phyloP scores from a whole-genome alignment of 2,888 invertebrate genomes.

The Phlogophora meticulosa region DNA sequence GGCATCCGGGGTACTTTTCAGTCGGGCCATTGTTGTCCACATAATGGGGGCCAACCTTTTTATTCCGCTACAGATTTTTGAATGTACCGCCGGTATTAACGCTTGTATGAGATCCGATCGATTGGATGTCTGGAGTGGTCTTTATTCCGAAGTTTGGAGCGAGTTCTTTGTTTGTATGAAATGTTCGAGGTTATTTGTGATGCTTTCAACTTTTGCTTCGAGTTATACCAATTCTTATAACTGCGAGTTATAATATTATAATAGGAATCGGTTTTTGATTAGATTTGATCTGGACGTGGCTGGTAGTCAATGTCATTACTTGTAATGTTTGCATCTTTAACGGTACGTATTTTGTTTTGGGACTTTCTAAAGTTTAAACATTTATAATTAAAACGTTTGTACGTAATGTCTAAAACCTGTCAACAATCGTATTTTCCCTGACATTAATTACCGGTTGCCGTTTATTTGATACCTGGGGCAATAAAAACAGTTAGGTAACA shows the following conservation, averaged over 20 bases:
- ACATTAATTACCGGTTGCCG: too few species aligned
- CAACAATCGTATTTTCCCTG: too few species aligned
- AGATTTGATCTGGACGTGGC: not conserved
- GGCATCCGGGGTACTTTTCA: constrained; percentile 86
- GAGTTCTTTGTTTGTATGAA: constrained; percentile 47
- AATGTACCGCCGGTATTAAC: constrained; percentile 72
- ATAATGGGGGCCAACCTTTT: constrained; percentile 87
- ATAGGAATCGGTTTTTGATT: not conserved
- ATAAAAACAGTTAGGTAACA: too few species aligned
- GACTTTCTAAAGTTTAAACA: too few species aligned
- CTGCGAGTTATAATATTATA: too few species aligned
- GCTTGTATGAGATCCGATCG: constrained; percentile 67
- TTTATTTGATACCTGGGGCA: too few species aligned
- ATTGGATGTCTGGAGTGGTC: constrained; percentile 61
- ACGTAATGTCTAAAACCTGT: too few species aligned
- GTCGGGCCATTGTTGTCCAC: constrained; percentile 81
- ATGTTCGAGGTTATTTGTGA: constrained; percentile 31
- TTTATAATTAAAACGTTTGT: too few species aligned
- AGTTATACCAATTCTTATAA: not conserved
- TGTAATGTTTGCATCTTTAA: too few species aligned
- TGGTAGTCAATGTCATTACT: too few species aligned
- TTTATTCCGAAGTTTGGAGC: constrained; percentile 54
- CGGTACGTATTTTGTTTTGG: too few species aligned
- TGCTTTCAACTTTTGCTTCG: not conserved
- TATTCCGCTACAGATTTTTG: constrained; percentile 86